Percentiles rank a stretch among this genome's conserved stretches.
Evolutionary conservation across 1,140 invertebrate genomes (phyloP).

Genomic region (Atta texana): DNA sequence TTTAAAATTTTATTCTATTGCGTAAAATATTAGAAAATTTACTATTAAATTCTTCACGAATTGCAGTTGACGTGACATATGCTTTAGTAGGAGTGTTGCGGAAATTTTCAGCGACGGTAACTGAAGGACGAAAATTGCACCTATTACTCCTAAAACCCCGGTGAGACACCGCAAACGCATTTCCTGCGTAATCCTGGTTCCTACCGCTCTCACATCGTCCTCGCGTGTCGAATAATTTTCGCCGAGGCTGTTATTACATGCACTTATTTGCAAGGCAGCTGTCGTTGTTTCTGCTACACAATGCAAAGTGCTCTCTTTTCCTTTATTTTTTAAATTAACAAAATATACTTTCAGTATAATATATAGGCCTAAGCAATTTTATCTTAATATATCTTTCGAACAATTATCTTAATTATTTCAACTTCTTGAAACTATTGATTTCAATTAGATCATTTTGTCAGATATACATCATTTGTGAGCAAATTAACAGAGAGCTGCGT

Average conservation of each 20-base stretch:
- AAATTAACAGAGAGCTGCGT: background rate
- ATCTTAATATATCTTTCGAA: background rate
- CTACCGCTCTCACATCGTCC: conserved; percentile 4
- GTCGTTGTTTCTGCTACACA: conserved; percentile 17
- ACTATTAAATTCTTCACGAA: conserved; percentile 25
- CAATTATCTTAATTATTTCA: background rate
- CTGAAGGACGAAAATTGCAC: conserved; percentile 45
- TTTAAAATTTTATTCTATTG: too few species aligned
- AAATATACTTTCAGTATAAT: too few species aligned
- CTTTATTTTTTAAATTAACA: background rate
- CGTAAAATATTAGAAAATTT: background rate
- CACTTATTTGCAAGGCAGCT: conserved; percentile 37
- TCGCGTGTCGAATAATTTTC: conserved; percentile 51
- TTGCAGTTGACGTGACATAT: conserved; percentile 2
- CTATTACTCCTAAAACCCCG: conserved; percentile 41
- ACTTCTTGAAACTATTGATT: background rate
- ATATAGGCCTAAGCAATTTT: background rate
- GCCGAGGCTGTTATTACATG: conserved; percentile 41
- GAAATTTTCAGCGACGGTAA: conserved; percentile 40
- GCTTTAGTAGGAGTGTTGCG: background rate
- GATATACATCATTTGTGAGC: background rate
- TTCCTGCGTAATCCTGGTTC: conserved; percentile 55
- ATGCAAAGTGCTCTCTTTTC: background rate
- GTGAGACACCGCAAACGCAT: background rate
- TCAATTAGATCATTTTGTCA: background rate